A percentile compares a stretch with the other conserved stretches of the same genome.
Evolutionary conservation across 1,140 invertebrate genomes (phyloP).

Genomic region (Drosophila pseudoananassae): DNA sequence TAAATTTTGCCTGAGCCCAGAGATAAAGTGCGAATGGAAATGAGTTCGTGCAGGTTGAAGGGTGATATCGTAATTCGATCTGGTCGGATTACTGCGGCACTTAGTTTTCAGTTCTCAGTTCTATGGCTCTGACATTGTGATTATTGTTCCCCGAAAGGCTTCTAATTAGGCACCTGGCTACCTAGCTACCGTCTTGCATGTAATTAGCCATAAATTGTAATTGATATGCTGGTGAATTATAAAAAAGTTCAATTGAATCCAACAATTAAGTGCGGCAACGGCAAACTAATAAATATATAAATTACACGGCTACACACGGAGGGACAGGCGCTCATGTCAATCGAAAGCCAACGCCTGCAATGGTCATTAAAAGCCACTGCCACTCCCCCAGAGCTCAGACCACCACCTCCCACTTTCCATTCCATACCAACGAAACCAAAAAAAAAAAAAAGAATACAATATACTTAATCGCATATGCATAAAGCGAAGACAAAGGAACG

Average conservation of each 20-base stretch:
- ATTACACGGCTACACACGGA: constrained; percentile 21
- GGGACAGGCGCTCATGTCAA: constrained; percentile 71
- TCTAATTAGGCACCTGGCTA: constrained; percentile 49
- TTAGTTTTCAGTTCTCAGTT: background rate
- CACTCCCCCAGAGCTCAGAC: background rate
- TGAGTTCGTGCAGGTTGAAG: constrained; percentile 27
- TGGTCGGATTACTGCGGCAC: background rate
- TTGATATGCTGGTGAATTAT: constrained; percentile 36
- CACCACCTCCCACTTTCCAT: constrained; percentile 4
- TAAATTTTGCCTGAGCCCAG: constrained; percentile 42
- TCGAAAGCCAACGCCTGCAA: constrained; percentile 68
- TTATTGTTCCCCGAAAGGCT: constrained; percentile 41
- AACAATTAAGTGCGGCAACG: constrained; percentile 44
- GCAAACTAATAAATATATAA: constrained; percentile 51
- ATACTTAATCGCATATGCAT: constrained; percentile 66
- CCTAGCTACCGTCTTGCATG: constrained; percentile 39
- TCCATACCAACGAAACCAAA: constrained; percentile 15
- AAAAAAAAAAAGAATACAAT: constrained; percentile 36
- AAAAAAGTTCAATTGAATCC: constrained; percentile 48
- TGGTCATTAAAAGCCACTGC: constrained; percentile 52
- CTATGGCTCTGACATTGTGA: constrained; percentile 21
- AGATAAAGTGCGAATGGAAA: constrained; percentile 49
- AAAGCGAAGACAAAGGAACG: constrained; percentile 63
- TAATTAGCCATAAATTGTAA: constrained; percentile 53
- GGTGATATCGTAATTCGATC: background rate